Conservation (phyloP, 1,140 invertebrate genomes). For the Acromyrmex echinatior region DNA sequence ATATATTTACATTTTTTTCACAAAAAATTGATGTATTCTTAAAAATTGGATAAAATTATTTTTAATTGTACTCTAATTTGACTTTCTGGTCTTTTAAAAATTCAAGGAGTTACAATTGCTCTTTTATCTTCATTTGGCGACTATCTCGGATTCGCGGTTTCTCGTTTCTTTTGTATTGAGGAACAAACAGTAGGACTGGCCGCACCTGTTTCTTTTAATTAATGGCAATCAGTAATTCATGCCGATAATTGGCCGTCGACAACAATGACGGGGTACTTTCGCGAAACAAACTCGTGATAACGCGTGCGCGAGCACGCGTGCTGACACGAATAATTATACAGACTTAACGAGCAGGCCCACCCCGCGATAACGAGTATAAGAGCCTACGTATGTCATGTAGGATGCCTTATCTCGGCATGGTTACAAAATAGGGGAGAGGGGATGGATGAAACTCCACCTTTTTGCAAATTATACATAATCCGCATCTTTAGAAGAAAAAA, state of each 20-base stretch:
- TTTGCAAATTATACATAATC: conserved; percentile 7
- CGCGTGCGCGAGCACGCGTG: conserved; percentile 39
- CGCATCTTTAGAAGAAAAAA: no score
- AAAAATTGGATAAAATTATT: not conserved
- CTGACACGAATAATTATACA: conserved; percentile 68
- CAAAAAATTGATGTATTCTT: not conserved
- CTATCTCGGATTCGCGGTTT: not conserved
- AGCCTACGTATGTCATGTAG: conserved; percentile 29
- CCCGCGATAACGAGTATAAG: conserved; percentile 53
- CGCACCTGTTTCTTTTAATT: conserved; percentile 71
- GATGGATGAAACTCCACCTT: not conserved
- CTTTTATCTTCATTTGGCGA: not conserved
- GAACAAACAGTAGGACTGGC: not conserved
- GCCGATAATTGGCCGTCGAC: conserved; percentile 68
- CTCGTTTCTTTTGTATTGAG: conserved; percentile 3
- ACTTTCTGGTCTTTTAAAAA: not conserved
- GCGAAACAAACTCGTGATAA: conserved; percentile 60
- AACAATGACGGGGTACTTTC: conserved; percentile 51
- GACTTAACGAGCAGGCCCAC: conserved; percentile 58
- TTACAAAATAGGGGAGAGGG: not conserved
- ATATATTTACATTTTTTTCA: not conserved
- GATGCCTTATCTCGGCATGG: conserved; percentile 52
- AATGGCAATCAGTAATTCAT: conserved; percentile 73
- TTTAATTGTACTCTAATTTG: not conserved
- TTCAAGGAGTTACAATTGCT: not conserved